Percentiles rank a stretch among this genome's conserved stretches.
phyloP scores from a whole-genome alignment of 2,113 vertebrate species.

The Sterna hirundo region DNA sequence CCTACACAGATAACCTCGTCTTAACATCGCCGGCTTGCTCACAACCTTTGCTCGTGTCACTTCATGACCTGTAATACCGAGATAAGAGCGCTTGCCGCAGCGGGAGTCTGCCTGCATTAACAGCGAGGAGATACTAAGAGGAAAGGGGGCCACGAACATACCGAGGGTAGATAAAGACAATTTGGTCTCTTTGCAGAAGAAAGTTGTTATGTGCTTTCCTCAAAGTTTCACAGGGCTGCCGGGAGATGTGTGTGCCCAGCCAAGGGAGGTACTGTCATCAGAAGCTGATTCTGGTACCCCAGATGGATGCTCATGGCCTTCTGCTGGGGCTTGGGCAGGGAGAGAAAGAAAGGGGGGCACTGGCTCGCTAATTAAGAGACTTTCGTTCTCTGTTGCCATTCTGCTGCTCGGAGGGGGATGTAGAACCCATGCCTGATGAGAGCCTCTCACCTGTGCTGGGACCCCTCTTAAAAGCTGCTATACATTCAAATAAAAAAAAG shows the following conservation, averaged over 20 bases:
- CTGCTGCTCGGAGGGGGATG: neutral
- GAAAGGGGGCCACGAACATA: neutral
- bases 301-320: neutral
- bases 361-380: neutral
- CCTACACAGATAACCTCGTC: neutral
- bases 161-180: neutral
- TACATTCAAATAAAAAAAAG: neutral
- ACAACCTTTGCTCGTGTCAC: neutral
- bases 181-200: neutral
- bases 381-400: conserved; percentile 8
- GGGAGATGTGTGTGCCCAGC: neutral
- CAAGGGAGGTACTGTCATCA: neutral
- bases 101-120: neutral
- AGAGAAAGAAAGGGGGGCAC: neutral
- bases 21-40: neutral
- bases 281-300: neutral
- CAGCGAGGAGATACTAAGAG: neutral
- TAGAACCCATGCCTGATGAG: neutral
- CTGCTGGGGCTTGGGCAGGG: neutral
- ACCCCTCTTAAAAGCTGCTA: conserved; percentile 22
- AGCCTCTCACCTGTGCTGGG: neutral
- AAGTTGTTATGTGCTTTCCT: neutral
- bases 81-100: neutral
- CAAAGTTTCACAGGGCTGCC: neutral
- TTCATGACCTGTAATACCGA: neutral